Evolutionary conservation across 2,888 invertebrate genomes (phyloP), one percentile per base, ranked within the genome.

Genomic region (Barypeithes pellucidus): DNA sequence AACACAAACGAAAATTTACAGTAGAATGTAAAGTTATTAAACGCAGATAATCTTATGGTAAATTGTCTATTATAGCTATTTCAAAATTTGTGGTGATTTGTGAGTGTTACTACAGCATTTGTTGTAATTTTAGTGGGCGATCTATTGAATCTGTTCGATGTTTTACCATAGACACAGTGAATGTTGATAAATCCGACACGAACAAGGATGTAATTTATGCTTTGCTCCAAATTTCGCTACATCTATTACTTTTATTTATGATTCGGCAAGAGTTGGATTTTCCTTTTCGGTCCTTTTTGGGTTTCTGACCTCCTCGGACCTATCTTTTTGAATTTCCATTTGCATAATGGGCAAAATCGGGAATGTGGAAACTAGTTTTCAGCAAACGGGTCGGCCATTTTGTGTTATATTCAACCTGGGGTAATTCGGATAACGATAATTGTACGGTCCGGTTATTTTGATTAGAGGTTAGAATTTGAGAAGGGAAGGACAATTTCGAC

Each of bases 191-290:
- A 57, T 57, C 18, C 33, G 14, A 5, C 33, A 18, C 33, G 36
- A 57, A 16, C 24, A 22, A 16, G 18, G 54, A 33, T 33, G 54
- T 57, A 57, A 57, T 57, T 57, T 57, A 57, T 57, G 54, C 54
- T 16, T 18, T 16, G 33, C 33, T 57, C 33, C 18, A 11, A 33
- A 57, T 57, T 12, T 57, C 54, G 33, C 54, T 57, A 16, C 33
- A 57, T 57, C 16, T 57, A 57, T 57, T 57, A 33, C 16, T 33
- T 57, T 57, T 57, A 57, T 57, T 57, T 57, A 57, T 57, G 33
- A 57, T 57, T 57, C 54, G 33, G 54, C 33, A 57, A 57, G 16
- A 57, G 54, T 33, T 16, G 11, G 33, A 57, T 24, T 11, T 33
- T 29, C 54, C 54, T 57, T 57, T 57, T 57, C 33, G 16, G 33